phyloP scores from a whole-genome alignment of 2,113 vertebrate species.

The Hippocampus barbouri region DNA sequence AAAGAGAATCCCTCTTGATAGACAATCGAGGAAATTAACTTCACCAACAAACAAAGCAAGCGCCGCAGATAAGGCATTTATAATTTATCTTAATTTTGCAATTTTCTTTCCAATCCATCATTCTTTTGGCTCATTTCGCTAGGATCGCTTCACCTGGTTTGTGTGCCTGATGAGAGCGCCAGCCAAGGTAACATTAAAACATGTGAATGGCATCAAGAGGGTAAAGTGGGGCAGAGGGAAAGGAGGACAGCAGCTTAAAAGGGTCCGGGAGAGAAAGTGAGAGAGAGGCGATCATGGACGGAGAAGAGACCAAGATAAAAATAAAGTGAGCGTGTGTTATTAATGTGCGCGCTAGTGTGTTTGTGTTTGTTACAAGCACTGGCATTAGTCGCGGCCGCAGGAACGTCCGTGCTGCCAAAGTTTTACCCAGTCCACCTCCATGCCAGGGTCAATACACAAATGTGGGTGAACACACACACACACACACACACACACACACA shows the following conservation, averaged over 20 bases:
- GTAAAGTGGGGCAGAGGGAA: conserved; percentile 47
- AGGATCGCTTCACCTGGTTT: conserved; percentile 7
- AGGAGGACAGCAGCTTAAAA: conserved; percentile 27
- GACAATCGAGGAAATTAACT: conserved; percentile 41
- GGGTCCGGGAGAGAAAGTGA: conserved; percentile 15
- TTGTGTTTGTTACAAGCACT: conserved; percentile 43
- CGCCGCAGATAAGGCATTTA: conserved; percentile 24
- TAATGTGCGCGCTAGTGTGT: conserved; percentile 29
- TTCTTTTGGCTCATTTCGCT: conserved; percentile 9
- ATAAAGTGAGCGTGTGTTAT: conserved; percentile 46
- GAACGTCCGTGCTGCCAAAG: conserved; percentile 53
- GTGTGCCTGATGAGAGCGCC: no score
- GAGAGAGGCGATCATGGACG: conserved; percentile 9
- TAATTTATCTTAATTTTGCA: conserved; percentile 42
- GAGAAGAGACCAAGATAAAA: conserved; percentile 46
- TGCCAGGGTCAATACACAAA: conserved; percentile 43
- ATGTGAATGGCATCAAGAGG: conserved; percentile 14
- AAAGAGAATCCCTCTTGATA: conserved; percentile 19
- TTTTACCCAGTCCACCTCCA: conserved; percentile 46
- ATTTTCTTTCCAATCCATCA: conserved; percentile 33
- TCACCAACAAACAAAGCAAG: conserved; percentile 6
- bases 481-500: no score
- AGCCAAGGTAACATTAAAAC: conserved; percentile 6
- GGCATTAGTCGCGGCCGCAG: conserved; percentile 45
- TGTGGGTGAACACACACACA: neutral